A percentile compares a stretch with the other conserved stretches of the same genome.
Conservation (phyloP, 2,797 vertebrate species). For the Erpetoichthys calabaricus region DNA sequence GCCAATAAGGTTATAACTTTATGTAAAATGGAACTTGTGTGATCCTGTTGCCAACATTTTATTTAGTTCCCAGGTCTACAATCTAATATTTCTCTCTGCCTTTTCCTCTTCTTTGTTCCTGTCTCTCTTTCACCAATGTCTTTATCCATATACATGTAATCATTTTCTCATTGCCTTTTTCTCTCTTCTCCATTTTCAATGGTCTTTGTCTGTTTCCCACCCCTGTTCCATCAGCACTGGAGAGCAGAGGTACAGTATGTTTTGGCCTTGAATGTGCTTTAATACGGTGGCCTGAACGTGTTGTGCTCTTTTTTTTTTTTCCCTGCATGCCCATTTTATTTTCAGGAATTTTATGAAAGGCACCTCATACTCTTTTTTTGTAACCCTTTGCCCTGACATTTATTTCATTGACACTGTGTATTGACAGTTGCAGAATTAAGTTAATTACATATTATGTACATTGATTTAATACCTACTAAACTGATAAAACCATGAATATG, state of each 20-base stretch:
- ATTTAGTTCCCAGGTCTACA: no score
- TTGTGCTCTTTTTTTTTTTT: not conserved
- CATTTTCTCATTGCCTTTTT: slow-evolving; percentile 2
- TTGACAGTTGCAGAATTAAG: no score
- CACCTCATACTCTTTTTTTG: no score
- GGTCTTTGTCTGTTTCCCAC: slow-evolving; percentile 9
- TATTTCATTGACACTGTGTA: no score
- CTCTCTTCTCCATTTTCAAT: slow-evolving; percentile 21
- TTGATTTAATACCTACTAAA: no score
- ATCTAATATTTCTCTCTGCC: not conserved
- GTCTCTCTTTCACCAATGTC: slow-evolving; percentile 2
- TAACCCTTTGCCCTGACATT: no score
- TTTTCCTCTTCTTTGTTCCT: slow-evolving; percentile 23
- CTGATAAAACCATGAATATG: no score
- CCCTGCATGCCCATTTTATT: slow-evolving; percentile 25
- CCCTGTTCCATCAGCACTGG: slow-evolving; percentile 34
- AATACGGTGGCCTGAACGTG: slow-evolving; percentile 5
- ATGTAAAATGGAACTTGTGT: no score
- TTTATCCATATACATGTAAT: not conserved
- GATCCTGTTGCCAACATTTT: no score
- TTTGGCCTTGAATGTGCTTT: slow-evolving; percentile 19
- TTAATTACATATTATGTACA: no score
- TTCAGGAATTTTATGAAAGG: no score
- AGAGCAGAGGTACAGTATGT: slow-evolving; percentile 44
- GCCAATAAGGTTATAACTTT: no score